A percentile compares a stretch with the other conserved stretches of the same genome.
Conservation (phyloP, 2,797 vertebrate genomes). For the Enteromius paludinosus region DNA sequence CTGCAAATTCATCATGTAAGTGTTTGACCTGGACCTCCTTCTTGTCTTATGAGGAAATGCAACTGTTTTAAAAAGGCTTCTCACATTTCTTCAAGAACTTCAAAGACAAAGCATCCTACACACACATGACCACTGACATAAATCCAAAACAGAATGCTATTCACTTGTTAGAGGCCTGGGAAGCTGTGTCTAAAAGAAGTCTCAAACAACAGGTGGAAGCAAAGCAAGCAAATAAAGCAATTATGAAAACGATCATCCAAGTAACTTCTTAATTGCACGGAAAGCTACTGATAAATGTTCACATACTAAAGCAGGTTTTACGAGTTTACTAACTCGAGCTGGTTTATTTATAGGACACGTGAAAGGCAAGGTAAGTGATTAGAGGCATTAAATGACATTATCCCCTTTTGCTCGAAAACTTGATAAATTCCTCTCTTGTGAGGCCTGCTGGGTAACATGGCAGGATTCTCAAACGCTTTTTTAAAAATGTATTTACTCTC, state of each 20-base stretch:
- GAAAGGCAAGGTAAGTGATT: slow-evolving; percentile 37
- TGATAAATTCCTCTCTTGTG: not conserved
- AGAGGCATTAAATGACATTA: slow-evolving; percentile 37
- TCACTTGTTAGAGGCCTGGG: not conserved
- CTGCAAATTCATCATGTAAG: not conserved
- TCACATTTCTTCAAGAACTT: not conserved
- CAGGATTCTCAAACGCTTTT: slow-evolving; percentile 7
- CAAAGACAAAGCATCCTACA: not conserved
- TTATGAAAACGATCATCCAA: slow-evolving; percentile 3
- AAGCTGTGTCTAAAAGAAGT: not conserved
- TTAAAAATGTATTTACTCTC: not conserved
- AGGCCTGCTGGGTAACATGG: slow-evolving; percentile 23
- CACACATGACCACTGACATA: not conserved
- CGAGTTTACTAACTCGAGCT: not conserved
- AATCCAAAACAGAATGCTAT: not conserved
- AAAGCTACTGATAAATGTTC: not conserved
- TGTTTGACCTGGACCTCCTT: not conserved
- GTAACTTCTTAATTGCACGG: not conserved
- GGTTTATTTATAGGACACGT: slow-evolving; percentile 25
- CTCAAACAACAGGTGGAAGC: not conserved
- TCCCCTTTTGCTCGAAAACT: not conserved
- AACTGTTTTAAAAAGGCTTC: slow-evolving; percentile 7
- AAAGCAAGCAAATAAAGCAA: not conserved
- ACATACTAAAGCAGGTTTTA: slow-evolving; percentile 14
- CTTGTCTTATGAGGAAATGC: not conserved